Conservation (phyloP, 2,888 invertebrate genomes). For the Ornithoptera priamus region DNA sequence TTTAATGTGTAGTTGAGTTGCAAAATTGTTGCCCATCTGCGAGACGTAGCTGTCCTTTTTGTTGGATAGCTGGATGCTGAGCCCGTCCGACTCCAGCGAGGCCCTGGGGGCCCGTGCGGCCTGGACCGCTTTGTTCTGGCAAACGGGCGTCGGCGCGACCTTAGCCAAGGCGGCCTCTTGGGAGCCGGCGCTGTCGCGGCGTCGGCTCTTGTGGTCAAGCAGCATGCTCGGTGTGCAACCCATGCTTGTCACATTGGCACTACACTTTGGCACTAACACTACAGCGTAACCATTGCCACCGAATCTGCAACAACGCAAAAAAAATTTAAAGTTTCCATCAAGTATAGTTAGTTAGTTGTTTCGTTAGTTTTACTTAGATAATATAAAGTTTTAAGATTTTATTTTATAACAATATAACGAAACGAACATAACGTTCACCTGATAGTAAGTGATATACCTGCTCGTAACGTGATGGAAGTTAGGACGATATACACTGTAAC, state of each 20-base stretch:
- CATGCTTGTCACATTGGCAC: slow-evolving; percentile 60
- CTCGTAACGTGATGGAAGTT: too few relatives aligned
- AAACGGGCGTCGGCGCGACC: slow-evolving; percentile 66
- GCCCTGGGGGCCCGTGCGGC: slow-evolving; percentile 72
- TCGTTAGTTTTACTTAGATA: too few relatives aligned
- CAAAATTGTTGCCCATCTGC: slow-evolving; percentile 76
- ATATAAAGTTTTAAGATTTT: too few relatives aligned
- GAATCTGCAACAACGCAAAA: slow-evolving; percentile 57
- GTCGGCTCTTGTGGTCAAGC: slow-evolving; percentile 80
- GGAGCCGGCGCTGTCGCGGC: slow-evolving; percentile 77
- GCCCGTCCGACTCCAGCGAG: slow-evolving; percentile 74
- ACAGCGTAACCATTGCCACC: slow-evolving; percentile 47
- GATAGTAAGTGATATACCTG: too few relatives aligned
- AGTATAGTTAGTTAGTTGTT: too few relatives aligned
- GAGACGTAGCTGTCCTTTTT: slow-evolving; percentile 79
- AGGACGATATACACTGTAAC: too few relatives aligned
- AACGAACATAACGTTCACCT: too few relatives aligned
- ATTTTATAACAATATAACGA: too few relatives aligned
- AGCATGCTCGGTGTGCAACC: slow-evolving; percentile 83
- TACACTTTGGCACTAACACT: slow-evolving; percentile 72
- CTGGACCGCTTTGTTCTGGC: slow-evolving; percentile 68
- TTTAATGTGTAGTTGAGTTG: slow-evolving; percentile 76
- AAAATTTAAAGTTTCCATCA: neutral
- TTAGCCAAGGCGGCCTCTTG: slow-evolving; percentile 74
- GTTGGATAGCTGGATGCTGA: slow-evolving; percentile 73